phyloP scores from a whole-genome alignment of 1,140 invertebrate species.

The Aphidius gifuensis region DNA sequence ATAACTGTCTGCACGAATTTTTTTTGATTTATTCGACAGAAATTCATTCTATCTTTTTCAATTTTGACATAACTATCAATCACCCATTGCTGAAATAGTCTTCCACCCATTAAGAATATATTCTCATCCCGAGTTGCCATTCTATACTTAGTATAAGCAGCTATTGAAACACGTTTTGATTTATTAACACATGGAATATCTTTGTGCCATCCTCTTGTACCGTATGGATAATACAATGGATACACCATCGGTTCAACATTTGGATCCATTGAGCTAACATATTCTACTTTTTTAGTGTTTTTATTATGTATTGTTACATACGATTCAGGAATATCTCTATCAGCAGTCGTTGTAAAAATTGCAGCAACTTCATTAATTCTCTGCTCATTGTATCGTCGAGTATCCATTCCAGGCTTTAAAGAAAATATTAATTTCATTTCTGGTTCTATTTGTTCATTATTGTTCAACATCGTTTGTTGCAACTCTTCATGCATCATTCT shows the following conservation, averaged over 20 bases:
- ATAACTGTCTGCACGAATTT: conserved; percentile 10
- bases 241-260: conserved; percentile 19
- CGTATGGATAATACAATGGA: conserved; percentile 20
- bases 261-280: conserved; percentile 17
- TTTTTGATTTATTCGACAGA: conserved; percentile 1
- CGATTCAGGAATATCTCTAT: conserved; percentile 21
- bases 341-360: conserved; percentile 20
- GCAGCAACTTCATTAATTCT: conserved; percentile 20
- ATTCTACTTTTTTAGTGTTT: conserved; percentile 15
- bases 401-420: conserved; percentile 19
- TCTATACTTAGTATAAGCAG: conserved; percentile 20
- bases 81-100: conserved; percentile 2
- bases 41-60: conserved; percentile 13
- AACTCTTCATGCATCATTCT: too few relatives aligned
- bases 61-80: conserved; percentile 10
- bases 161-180: conserved; percentile 13
- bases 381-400: conserved; percentile 16
- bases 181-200: conserved; percentile 15
- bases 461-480: too few relatives aligned
- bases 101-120: not conserved
- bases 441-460: not conserved
- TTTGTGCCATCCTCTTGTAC: conserved; percentile 19
- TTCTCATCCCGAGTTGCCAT: conserved; percentile 13
- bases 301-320: conserved; percentile 20
- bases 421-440: conserved; percentile 18